These are phyloP conservation scores for Lasaia peninsularis DNA, from an alignment of 1,140 invertebrate genomes.

Conservation along the genomic window DNA sequence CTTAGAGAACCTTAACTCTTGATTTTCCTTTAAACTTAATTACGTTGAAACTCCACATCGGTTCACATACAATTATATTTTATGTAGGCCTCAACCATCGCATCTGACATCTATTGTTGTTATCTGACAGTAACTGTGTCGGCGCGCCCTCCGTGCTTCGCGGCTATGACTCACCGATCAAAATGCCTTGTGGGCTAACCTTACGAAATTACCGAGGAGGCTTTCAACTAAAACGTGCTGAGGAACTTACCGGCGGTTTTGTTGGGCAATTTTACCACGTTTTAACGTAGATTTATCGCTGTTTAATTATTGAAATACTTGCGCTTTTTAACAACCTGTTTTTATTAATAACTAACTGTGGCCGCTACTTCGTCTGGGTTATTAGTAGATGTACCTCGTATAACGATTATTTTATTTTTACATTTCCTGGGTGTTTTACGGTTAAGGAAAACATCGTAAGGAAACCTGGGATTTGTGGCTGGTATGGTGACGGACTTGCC, in stretches of 20 bases:
- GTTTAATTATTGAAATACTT: no score
- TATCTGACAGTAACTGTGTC: slow-evolving; percentile 25
- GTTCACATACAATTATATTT: slow-evolving; percentile 20
- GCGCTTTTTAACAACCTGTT: not conserved
- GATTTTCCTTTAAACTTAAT: no score
- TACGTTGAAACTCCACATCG: not conserved
- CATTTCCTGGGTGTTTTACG: no score
- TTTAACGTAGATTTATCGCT: not conserved
- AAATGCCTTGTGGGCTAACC: slow-evolving; percentile 30
- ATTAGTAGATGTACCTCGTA: no score
- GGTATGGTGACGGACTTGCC: no score
- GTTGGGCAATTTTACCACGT: slow-evolving; percentile 21
- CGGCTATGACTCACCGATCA: slow-evolving; percentile 40
- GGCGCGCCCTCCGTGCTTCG: slow-evolving; percentile 36
- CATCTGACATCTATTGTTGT: slow-evolving; percentile 35
- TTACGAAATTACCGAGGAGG: slow-evolving; percentile 50
- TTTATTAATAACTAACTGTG: no score
- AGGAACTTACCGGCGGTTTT: slow-evolving; percentile 25
- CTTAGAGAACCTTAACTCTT: no score
- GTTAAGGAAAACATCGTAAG: no score
- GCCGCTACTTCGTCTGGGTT: no score
- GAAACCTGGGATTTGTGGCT: no score
- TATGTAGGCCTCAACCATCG: slow-evolving; percentile 25
- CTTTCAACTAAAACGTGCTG: slow-evolving; percentile 32
- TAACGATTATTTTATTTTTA: no score